These are phyloP conservation scores for Hymenochirus boettgeri DNA, from an alignment of 2,113 vertebrate species.

Conservation along the genomic window DNA sequence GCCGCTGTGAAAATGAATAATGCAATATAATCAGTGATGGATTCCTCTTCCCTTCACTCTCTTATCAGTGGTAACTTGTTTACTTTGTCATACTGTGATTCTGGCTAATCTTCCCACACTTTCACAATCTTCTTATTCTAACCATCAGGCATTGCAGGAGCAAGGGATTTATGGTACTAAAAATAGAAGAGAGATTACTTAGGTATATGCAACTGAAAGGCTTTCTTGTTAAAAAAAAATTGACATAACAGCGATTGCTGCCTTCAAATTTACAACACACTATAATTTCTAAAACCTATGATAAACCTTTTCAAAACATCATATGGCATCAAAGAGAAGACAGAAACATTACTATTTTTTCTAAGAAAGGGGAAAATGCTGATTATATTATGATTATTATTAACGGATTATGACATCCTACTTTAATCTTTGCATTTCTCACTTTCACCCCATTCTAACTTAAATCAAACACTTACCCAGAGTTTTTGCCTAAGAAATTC, in stretches of 20 bases:
- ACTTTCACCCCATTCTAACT: no score
- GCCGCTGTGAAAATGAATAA: no score
- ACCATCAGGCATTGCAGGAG: conserved; percentile 58
- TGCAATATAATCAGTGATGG: conserved; percentile 45
- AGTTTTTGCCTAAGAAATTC: no score
- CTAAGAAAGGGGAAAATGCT: no score
- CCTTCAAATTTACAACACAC: conserved; percentile 38
- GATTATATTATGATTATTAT: no score
- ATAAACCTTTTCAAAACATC: no score
- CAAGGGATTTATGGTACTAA: conserved; percentile 62
- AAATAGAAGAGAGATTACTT: conserved; percentile 71
- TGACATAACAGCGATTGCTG: conserved; percentile 44
- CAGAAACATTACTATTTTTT: no score
- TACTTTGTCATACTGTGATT: conserved; percentile 64
- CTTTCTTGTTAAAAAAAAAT: conserved; percentile 51
- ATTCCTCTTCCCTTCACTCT: conserved; percentile 40
- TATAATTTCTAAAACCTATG: neutral
- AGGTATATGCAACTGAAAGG: conserved; percentile 57
- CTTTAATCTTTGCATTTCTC: no score
- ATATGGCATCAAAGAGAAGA: no score
- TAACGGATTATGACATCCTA: no score
- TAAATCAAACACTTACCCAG: no score
- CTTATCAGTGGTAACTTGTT: conserved; percentile 54
- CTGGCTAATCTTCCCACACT: conserved; percentile 63
- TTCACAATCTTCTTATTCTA: conserved; percentile 68